A percentile compares a stretch with the other conserved stretches of the same genome.
Conservation (phyloP, 1,140 invertebrate genomes). For the Ephestia elutella region DNA sequence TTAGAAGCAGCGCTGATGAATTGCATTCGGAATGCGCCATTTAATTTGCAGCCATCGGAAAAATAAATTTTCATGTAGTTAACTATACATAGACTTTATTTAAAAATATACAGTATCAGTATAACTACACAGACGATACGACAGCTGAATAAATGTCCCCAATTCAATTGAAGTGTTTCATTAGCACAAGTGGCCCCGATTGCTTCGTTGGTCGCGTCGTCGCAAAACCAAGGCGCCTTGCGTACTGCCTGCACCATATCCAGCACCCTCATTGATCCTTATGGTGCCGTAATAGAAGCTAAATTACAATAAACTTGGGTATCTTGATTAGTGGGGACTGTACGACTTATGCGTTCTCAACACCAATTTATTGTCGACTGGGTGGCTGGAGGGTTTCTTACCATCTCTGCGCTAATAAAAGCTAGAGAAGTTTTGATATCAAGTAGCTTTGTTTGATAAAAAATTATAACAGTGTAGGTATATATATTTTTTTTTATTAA, state of each 20-base stretch:
- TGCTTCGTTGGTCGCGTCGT: slow-evolving; percentile 65
- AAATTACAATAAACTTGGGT: slow-evolving; percentile 9
- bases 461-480: too few relatives aligned
- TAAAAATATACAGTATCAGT: slow-evolving; percentile 36
- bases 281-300: not conserved
- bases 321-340: not conserved
- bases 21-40: too few relatives aligned
- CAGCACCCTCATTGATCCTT: not conserved
- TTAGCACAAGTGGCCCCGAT: slow-evolving; percentile 73
- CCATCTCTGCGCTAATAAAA: too few relatives aligned
- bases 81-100: slow-evolving; percentile 13
- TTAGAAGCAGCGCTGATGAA: too few relatives aligned
- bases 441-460: too few relatives aligned
- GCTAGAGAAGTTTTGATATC: too few relatives aligned
- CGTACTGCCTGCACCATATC: not conserved
- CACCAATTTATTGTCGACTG: not conserved
- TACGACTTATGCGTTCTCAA: not conserved
- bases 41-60: too few relatives aligned
- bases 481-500: too few relatives aligned
- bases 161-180: slow-evolving; percentile 74
- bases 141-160: slow-evolving; percentile 68
- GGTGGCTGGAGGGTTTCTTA: not conserved
- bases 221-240: slow-evolving; percentile 39
- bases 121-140: slow-evolving; percentile 58
- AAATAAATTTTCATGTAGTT: too few relatives aligned